Evolutionary conservation across 2,888 invertebrate genomes (phyloP).

Genomic region (Acanthosepion esculentum): DNA sequence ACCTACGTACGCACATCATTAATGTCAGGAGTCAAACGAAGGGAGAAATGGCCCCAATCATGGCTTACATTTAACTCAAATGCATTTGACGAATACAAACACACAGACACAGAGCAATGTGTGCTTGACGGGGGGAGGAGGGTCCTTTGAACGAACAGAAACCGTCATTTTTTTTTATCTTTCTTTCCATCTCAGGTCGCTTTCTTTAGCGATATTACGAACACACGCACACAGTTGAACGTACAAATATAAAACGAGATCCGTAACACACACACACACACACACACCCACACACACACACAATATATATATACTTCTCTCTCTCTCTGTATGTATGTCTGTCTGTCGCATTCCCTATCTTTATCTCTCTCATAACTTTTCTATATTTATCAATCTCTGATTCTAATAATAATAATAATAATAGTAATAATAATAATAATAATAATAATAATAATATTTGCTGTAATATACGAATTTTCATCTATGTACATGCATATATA

Average conservation of each 20-base stretch:
- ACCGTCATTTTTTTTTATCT: background rate
- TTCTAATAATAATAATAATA: no score
- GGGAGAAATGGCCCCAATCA: background rate
- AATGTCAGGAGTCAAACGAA: background rate
- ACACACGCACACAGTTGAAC: background rate
- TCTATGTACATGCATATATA: no score
- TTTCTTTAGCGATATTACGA: background rate
- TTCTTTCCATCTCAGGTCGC: background rate
- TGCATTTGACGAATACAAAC: background rate
- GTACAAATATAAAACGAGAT: no score
- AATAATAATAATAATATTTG: no score
- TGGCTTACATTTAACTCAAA: background rate
- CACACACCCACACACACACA: background rate
- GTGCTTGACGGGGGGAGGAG: background rate
- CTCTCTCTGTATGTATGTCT: no score
- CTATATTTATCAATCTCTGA: no score
- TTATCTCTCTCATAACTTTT: no score
- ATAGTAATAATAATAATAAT: no score
- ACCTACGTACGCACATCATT: background rate
- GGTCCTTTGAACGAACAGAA: background rate
- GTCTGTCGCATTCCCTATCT: no score
- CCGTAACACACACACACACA: background rate
- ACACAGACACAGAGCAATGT: background rate
- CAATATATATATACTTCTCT: no score
- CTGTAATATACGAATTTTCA: no score